These are phyloP conservation scores for Artibeus lituratus DNA, from an alignment of 2,797 vertebrate genomes.

Conservation along the genomic window DNA sequence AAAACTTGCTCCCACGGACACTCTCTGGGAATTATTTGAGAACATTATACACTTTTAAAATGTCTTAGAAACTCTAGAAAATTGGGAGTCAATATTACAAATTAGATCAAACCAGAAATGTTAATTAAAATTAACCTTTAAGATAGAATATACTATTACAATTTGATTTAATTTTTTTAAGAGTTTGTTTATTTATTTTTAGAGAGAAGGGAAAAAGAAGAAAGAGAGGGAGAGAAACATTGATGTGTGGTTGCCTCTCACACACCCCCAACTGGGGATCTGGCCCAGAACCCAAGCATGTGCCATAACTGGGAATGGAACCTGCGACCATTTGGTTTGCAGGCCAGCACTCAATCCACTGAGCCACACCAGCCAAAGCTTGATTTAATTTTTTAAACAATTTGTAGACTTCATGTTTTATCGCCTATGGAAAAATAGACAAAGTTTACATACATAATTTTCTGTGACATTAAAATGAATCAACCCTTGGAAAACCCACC, in stretches of 20 bases:
- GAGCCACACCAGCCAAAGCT: too few species aligned
- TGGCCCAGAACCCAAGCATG: too few species aligned
- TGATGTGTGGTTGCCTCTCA: too few species aligned
- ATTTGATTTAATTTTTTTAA: conserved; percentile 14
- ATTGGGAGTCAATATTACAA: not conserved
- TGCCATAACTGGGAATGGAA: too few species aligned
- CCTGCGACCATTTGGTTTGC: too few species aligned
- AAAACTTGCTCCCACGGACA: not conserved
- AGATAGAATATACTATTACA: not conserved
- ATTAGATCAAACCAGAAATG: not conserved
- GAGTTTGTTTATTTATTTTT: too few species aligned
- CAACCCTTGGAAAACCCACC: not conserved
- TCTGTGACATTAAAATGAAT: not conserved
- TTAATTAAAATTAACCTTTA: conserved; percentile 11
- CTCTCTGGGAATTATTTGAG: conserved; percentile 19
- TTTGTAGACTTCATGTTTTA: not conserved
- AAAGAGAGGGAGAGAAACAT: too few species aligned
- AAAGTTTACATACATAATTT: not conserved
- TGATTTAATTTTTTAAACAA: conserved; percentile 26
- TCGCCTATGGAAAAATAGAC: not conserved
- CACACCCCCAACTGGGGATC: too few species aligned
- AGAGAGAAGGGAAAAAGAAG: too few species aligned
- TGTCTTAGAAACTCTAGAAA: conserved; percentile 23
- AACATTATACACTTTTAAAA: not conserved
- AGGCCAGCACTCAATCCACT: too few species aligned